Percentiles rank a stretch among this genome's conserved stretches.
Conservation (phyloP, 2,113 vertebrate species). For the Lamprologus speciosus region DNA sequence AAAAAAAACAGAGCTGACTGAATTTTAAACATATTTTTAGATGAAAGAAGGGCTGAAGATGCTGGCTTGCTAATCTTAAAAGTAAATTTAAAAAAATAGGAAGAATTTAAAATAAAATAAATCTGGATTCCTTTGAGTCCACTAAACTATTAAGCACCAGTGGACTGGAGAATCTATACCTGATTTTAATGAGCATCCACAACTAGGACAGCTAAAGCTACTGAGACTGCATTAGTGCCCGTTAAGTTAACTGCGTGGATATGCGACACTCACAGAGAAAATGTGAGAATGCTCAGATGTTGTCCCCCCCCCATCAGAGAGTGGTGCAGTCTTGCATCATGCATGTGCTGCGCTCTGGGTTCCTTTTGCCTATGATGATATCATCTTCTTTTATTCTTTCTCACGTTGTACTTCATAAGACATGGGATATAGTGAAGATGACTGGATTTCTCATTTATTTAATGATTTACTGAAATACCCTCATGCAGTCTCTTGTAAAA, state of each 20-base stretch:
- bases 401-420: background rate
- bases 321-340: slow-evolving; percentile 24
- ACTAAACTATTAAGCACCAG: background rate
- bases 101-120: background rate
- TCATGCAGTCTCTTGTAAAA: background rate
- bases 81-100: background rate
- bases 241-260: background rate
- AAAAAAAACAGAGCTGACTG: background rate
- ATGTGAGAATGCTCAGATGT: background rate
- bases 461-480: background rate
- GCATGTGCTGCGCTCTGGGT: background rate
- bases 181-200: background rate
- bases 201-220: background rate
- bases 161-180: background rate
- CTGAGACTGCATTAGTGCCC: background rate
- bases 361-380: slow-evolving; percentile 13
- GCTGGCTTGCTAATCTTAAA: background rate
- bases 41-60: background rate
- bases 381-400: slow-evolving; percentile 4
- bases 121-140: background rate
- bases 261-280: background rate
- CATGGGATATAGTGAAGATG: background rate
- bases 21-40: background rate
- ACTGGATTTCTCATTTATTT: background rate
- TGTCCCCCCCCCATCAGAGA: background rate